A percentile compares a stretch with the other conserved stretches of the same genome.
Conservation (phyloP, 1,140 invertebrate species). For the Popillia japonica region DNA sequence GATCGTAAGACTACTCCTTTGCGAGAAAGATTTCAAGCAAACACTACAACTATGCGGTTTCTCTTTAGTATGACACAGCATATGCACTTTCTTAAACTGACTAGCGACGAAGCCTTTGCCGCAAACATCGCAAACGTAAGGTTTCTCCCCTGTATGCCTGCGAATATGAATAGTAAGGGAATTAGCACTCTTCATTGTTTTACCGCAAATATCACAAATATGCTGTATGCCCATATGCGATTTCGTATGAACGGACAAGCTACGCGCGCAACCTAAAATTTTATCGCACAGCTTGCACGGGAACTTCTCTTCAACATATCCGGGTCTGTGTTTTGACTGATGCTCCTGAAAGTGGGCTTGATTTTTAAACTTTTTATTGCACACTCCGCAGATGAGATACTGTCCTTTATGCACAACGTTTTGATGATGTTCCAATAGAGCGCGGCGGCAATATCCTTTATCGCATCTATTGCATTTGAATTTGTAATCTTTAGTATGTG, state of each 20-base stretch:
- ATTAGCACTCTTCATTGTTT: not conserved
- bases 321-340: not conserved
- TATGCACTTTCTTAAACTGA: not conserved
- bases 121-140: conserved; percentile 52
- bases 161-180: conserved; percentile 49
- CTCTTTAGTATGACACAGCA: conserved; percentile 62
- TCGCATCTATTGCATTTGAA: conserved; percentile 37
- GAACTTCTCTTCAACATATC: not conserved
- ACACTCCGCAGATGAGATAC: not conserved
- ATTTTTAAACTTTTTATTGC: conserved; percentile 2
- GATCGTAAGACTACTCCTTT: conserved; percentile 52
- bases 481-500: not conserved
- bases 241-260: conserved; percentile 70
- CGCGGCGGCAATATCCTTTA: not conserved
- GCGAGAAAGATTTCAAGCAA: conserved; percentile 4
- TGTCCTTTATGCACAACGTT: not conserved
- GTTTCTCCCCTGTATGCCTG: conserved; percentile 42
- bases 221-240: conserved; percentile 60
- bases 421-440: not conserved
- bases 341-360: not conserved
- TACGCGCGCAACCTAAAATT: conserved; percentile 71
- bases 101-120: conserved; percentile 48
- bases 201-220: conserved; percentile 30
- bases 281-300: conserved; percentile 74
- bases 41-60: conserved; percentile 43